Evolutionary conservation across 2,113 vertebrate species (phyloP), one percentile per base, ranked within the genome.

Genomic region (Tachuris rubrigastra): DNA sequence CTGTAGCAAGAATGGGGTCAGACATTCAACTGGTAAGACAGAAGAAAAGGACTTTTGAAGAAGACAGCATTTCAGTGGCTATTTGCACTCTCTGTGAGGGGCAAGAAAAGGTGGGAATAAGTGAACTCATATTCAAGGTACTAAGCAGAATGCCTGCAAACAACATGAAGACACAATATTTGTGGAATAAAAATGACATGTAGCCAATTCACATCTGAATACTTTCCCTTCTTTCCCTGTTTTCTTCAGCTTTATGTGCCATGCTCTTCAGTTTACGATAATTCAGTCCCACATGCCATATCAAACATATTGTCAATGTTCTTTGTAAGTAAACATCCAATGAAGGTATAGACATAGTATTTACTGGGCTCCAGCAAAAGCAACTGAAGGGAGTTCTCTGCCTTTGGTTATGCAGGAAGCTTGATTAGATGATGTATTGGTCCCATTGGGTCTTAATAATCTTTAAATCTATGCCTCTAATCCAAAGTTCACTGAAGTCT

Each of bases 391-490:
- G 55, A 95, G 56, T 81, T 92, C 39, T 83, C 73, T 88, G 76
- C 14, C 39, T 69, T 91, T 74, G n/a, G 20, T 72, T 90, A 72
- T 42, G 15, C 41, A 93, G 67, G 10, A 90, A 88, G 15, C 60
- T 77, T 95, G 79, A 90, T 80, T 84, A 81, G 37, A 84, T 72
- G 49, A 86, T 68, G 49, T 62, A 90, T 87, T 73, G 58, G 31
- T 84, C 65, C 60, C 76, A 78, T 12, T 59, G 58, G 31, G 81
- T 91, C 8, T 95, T 83, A 87, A 72, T 72, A 91, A 87, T 83
- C 77, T 94, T 89, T 94, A 91, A 74, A 85, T 76, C 71, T 82
- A 75, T 62, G 49, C 39, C 85, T 90, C 20, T 78, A 90, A 84
- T 53, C 30, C 49, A 84, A 90, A 84, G 1, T 76, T 67, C 49